Base-by-base conservation (phyloP, 2,888 invertebrate genomes). In the Fragum fragum region DNA sequence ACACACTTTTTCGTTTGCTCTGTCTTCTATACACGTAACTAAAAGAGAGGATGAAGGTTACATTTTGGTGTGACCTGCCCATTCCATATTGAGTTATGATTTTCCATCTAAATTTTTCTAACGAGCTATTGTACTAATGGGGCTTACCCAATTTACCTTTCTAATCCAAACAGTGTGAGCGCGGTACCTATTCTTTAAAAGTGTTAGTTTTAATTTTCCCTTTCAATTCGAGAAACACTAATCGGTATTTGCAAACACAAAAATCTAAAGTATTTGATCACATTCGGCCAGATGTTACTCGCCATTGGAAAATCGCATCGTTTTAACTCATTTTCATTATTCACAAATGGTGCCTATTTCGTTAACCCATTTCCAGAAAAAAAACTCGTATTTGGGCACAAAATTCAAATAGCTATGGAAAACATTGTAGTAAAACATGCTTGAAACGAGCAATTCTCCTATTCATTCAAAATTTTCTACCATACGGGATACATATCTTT, bases 131-230 rank as follows among this genome's bases (percentile, higher is more conserved):
- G 63, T 16, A 63, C 32, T 63, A 63, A 63, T 63, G 28, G 63
- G 63, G n/a, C 28, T 63, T 32, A 32, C 63, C 63, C 36, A 63
- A 63, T 63, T 32, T 63, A 36, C 63, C 32, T 32, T 23, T 63
- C n/a, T 16, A 63, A 63, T 32, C n/a, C 76, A 83, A 83, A 83
- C 76, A 79, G 61, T 69, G 52, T 76, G 73, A 70, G 76, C 71
- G 69, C 63, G 76, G 57, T 69, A 79, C 73, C 79, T 63, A 79
- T 83, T 79, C 76, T 75, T 9, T 57, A 29, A 59, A 63, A 75
- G 63, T 75, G 81, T 81, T 77, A 75, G 74, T 66, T 71, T 75
- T 75, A 78, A 75, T 78, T 78, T 75, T 59, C 23, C 52, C 57
- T 52, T 36, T 32, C 63, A 7, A 63, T 6, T 63, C 36, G 63